Base-by-base conservation (phyloP, 2,113 vertebrate genomes). In the Alethe castanea region DNA sequence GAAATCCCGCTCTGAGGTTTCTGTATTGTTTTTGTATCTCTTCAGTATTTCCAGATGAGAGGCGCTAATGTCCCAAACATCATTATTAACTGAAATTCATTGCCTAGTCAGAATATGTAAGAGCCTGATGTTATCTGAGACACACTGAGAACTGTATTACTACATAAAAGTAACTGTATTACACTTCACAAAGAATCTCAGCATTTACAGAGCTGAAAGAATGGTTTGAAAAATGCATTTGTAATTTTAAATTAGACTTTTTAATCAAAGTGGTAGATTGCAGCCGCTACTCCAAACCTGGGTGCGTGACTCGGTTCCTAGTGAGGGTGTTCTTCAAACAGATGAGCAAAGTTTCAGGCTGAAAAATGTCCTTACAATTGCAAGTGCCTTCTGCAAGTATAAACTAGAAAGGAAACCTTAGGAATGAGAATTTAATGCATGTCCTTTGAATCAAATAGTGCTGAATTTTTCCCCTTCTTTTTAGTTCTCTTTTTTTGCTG, bases 231-330 rank as follows among this genome's bases (percentile, higher is more conserved):
- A 92, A 86, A 60, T 64, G 83, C 33, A 78, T 65, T 89, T 94
- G 94, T 82, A 91, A 95, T 92, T 95, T 96, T 79, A 95, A 92
- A 94, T 94, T 79, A 89, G 91, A 69, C 44, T 91, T 94, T 92
- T 95, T 96, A 94, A 95, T 95, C 73, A 54, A 92, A 87, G 86
- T 81, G 86, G 69, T 84, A 72, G 81, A 89, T 89, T 95, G 93
- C 53, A 84, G 86, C 69, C 14, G 5, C 83, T 87, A 35, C 40
- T 78, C 72, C 86, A 83, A 93, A 88, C 65, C 54, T 77, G 78
- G 65, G 70, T 18, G 38, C 6, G 6, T 93, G 92, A 77, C 71
- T 88, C 36, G 6, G 62, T 38, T 95, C 88, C 82, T 86, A 87
- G 71, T 38, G 72, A 95, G 83, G 45, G 76, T 67, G 35, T 71